Evolutionary conservation across 1,140 invertebrate species (phyloP).

Genomic region (Phocides pigmalion): DNA sequence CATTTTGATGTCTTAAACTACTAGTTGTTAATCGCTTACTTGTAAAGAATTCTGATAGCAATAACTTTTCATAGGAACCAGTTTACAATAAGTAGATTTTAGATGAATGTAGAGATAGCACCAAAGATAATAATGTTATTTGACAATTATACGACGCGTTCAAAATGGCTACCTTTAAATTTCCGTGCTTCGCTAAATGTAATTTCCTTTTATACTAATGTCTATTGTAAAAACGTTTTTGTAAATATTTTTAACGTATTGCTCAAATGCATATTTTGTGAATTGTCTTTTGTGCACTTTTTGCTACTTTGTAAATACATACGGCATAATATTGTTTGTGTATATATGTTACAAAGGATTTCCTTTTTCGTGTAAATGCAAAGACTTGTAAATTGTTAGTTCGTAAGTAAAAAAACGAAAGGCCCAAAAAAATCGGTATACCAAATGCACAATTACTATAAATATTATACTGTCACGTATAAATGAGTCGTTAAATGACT

Average conservation of each 20-base stretch:
- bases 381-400: constrained; percentile 60
- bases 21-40: constrained; percentile 46
- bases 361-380: constrained; percentile 47
- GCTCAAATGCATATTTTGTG: constrained; percentile 84
- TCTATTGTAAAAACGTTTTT: constrained; percentile 67
- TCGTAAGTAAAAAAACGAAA: constrained; percentile 61
- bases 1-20: constrained; percentile 69
- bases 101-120: constrained; percentile 33
- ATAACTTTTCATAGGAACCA: constrained; percentile 64
- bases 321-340: constrained; percentile 52
- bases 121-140: constrained; percentile 38
- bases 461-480: constrained; percentile 43
- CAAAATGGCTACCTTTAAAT: constrained; percentile 15
- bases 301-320: constrained; percentile 78
- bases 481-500: constrained; percentile 14
- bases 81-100: constrained; percentile 36
- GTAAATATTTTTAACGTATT: constrained; percentile 82
- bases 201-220: constrained; percentile 49
- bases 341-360: constrained; percentile 69
- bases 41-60: constrained; percentile 76
- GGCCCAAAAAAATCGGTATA: constrained; percentile 77
- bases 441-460: constrained; percentile 76
- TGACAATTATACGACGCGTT: constrained; percentile 10
- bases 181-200: constrained; percentile 47
- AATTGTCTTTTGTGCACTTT: constrained; percentile 81